Evolutionary conservation across 2,888 invertebrate species (phyloP).

Genomic region (Ectobius pallidus): DNA sequence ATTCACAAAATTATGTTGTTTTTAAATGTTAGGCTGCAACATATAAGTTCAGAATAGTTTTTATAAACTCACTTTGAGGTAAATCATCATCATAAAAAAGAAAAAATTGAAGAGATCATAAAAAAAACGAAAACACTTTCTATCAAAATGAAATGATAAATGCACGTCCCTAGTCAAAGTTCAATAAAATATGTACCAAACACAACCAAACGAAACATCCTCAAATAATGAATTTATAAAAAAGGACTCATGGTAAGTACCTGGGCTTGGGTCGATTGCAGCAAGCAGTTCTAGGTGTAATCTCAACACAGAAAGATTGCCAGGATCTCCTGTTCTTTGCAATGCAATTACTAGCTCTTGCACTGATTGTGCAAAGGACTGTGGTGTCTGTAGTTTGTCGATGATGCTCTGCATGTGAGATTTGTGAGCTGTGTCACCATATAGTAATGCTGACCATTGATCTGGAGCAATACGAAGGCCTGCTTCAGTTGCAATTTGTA

Average conservation of each 20-base stretch:
- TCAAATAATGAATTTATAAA: too few species aligned
- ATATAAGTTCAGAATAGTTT: too few species aligned
- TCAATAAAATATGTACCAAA: too few species aligned
- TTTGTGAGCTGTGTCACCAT: conserved; percentile 94
- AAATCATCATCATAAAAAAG: too few species aligned
- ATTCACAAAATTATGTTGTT: too few species aligned
- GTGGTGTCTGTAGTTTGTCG: conserved; percentile 91
- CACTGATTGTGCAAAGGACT: conserved; percentile 86
- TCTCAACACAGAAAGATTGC: conserved; percentile 76
- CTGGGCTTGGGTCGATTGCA: conserved; percentile 83
- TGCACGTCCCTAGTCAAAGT: too few species aligned
- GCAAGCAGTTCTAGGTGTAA: conserved; percentile 84
- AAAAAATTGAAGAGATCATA: too few species aligned
- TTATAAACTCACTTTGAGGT: too few species aligned
- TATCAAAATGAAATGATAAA: too few species aligned
- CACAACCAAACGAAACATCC: too few species aligned
- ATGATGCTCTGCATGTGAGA: conserved; percentile 96
- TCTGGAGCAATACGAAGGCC: conserved; percentile 96
- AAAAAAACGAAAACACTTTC: too few species aligned
- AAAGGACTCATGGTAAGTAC: conserved; percentile 53
- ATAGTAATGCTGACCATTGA: conserved; percentile 96
- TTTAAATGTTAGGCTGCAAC: too few species aligned
- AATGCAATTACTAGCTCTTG: conserved; percentile 90
- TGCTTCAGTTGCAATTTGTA: conserved; percentile 97
- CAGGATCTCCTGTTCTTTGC: conserved; percentile 88